Evolutionary conservation across 2,888 invertebrate species (phyloP), one percentile per base, ranked within the genome.

Genomic region (Copidosoma aretas): DNA sequence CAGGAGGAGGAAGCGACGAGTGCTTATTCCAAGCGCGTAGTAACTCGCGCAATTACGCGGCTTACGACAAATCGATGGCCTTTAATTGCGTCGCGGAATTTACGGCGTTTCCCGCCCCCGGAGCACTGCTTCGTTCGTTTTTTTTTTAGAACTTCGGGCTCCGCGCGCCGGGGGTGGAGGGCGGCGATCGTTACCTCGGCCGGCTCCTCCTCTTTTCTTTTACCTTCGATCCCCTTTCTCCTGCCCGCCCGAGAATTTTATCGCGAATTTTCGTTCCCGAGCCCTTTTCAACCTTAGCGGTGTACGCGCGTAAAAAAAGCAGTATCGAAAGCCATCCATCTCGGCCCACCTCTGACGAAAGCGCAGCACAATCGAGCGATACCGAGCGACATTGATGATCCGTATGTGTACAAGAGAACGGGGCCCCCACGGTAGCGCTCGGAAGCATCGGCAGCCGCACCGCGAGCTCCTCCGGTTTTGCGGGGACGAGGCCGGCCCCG

Each of bases 51-150:
- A 82, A 82, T 82, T 82, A 82, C 81, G 79, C 76, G 76, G 78
- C 78, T 82, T 80, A 82, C 81, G 80, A 81, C 80, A 77, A 81
- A 81, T 82, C 82, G 81, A 81, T 82, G 79, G 79, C 79, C 81
- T 82, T 82, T 81, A 82, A 82, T 82, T 81, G 80, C 78, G 75
- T 74, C 62, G 73, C 75, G 77, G 77, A 80, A 81, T 81, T 81
- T 80, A 78, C 77, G 76, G 64, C 64, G n/a, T 32, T 21, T 43
- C 43, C 19, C 58, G 8, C 41, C 22, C 21, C n/a, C 41, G 32
- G 10, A 56, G 24, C 41, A 19, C 41, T 12, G 8, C 54, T 3
- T 12, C 12, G 10, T 19, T 19, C 52, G 5, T 52, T 52, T 19
- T 52, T 52, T 52, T 52, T 52, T 52, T 57, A 60, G 32, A 32